Evolutionary conservation across 2,113 vertebrate species (phyloP), one percentile per base, ranked within the genome.

Genomic region (Nansenia antarctica): DNA sequence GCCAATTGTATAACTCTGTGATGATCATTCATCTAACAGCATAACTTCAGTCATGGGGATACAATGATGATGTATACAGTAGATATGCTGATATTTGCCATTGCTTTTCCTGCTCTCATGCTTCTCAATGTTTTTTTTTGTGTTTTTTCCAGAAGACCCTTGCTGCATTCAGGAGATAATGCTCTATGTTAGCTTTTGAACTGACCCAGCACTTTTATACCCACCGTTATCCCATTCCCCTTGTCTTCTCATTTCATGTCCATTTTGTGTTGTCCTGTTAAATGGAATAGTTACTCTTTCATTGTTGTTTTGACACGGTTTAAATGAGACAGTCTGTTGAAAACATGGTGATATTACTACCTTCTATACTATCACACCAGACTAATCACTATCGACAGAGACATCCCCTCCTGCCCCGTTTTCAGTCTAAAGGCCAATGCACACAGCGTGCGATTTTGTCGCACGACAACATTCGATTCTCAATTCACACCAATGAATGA

Each of bases 221-320:
- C 15, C 9, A 42, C 26, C 24, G 27, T 24, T 78, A 34, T 75
- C 64, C 69, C 14, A 54, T 68, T 61, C 42, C 49, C 71, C 26
- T 68, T 74, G 30, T 76, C 37, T 22, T 67, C 32, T 69, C 18
- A 65, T 27, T 12, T 49, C 26, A 18, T 35, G 1, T 39, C 65
- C n/a, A 62, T 79, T 66, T 34, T 47, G 27, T 29, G 2, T 26
- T 27, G 24, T 64, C 12, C 61, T 49, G 12, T 26, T 2, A 3
- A 30, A 27, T 15, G 11, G 59, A n/a, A n/a, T n/a, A n/a, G n/a
- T n/a, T n/a, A n/a, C n/a, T 20, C 47, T 52, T 20, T 24, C 47
- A 52, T 8, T 14, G 5, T 69, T 31, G 70, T n/a, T n/a, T n/a
- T n/a, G n/a, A n/a, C n/a, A n/a, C n/a, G n/a, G n/a, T n/a, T n/a